phyloP scores from a whole-genome alignment of 1,140 invertebrate genomes.

The Semibalanus balanoides region DNA sequence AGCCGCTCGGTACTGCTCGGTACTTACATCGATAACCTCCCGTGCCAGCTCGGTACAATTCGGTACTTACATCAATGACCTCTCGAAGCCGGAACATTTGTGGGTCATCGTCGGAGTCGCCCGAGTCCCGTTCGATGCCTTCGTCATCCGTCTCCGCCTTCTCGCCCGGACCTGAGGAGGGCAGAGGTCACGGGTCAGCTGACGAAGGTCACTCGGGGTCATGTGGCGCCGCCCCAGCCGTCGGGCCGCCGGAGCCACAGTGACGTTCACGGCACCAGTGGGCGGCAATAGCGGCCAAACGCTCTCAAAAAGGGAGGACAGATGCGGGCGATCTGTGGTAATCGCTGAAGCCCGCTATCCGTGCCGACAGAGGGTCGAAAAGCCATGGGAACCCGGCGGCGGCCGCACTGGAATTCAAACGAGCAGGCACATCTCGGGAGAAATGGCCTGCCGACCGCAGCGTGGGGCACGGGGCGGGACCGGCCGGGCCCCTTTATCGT shows the following conservation, averaged over 20 bases:
- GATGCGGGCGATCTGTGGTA: not conserved
- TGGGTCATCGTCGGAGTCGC: constrained; percentile 44
- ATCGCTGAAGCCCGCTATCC: not conserved
- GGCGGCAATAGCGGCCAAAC: not conserved
- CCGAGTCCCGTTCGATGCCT: constrained; percentile 73
- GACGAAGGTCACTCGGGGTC: too few species aligned
- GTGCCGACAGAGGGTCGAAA: not conserved
- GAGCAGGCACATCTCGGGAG: not conserved
- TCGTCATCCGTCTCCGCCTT: constrained; percentile 47
- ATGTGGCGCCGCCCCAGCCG: too few species aligned
- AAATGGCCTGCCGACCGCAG: too few species aligned
- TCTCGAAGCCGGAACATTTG: not conserved
- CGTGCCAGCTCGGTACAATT: too few species aligned
- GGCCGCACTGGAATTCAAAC: not conserved
- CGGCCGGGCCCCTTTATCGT: too few species aligned
- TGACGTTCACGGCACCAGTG: not conserved
- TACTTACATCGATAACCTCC: too few species aligned
- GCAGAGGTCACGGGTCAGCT: not conserved
- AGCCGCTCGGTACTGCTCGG: too few species aligned
- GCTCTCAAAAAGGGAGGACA: not conserved
- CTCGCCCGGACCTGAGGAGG: not conserved
- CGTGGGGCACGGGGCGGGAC: too few species aligned
- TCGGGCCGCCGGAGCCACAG: too few species aligned
- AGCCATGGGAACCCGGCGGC: not conserved
- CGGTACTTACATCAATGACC: not conserved